phyloP scores from a whole-genome alignment of 2,113 vertebrate species.

The Sorex araneus region DNA sequence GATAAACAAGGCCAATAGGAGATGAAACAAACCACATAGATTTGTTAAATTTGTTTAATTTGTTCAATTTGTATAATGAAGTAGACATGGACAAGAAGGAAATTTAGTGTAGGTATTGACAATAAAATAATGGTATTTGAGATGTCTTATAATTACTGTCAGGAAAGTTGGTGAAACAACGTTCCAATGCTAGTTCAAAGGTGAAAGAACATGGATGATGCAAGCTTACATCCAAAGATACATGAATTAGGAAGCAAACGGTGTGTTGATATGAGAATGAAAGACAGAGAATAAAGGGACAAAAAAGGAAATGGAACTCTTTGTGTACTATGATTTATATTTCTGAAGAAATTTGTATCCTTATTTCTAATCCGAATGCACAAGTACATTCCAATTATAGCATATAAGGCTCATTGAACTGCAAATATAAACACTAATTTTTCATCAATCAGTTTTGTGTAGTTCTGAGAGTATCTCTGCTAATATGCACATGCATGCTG shows the following conservation, averaged over 20 bases:
- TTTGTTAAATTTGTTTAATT: too few species aligned
- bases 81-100: background rate
- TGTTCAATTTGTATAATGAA: too few species aligned
- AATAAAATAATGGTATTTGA: background rate
- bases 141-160: background rate
- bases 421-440: conserved; percentile 1
- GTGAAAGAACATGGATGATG: background rate
- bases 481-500: background rate
- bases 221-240: background rate
- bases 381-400: background rate
- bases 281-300: background rate
- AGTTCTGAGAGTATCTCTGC: conserved; percentile 12
- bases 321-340: background rate
- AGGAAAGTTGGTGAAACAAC: background rate
- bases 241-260: background rate
- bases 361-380: conserved; percentile 23
- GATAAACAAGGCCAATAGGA: background rate
- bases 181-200: background rate
- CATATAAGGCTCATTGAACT: background rate
- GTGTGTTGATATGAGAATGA: background rate
- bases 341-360: background rate
- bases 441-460: background rate
- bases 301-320: background rate
- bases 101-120: background rate
- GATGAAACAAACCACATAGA: background rate